Conservation (phyloP, 2,888 invertebrate genomes). For the Drosophila pseudotakahashii region DNA sequence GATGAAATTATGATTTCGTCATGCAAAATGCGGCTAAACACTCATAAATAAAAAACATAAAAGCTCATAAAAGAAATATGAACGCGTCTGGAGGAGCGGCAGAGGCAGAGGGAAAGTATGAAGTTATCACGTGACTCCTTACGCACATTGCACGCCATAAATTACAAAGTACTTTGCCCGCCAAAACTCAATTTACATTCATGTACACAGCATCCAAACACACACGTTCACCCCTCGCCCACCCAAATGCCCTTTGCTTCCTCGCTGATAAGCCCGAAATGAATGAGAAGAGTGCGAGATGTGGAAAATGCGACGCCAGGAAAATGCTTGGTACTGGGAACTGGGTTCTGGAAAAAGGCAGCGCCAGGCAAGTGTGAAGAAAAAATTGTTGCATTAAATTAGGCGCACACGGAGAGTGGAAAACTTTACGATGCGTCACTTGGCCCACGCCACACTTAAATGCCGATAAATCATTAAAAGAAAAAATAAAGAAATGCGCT, state of each 20-base stretch:
- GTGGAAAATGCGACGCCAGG: conserved; percentile 26
- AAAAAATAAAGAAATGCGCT: conserved; percentile 26
- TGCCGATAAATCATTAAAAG: conserved; percentile 77
- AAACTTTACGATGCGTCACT: conserved; percentile 70
- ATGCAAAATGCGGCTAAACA: conserved; percentile 73
- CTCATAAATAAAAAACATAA: conserved; percentile 67
- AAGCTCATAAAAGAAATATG: conserved; percentile 57
- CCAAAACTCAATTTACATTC: conserved; percentile 52
- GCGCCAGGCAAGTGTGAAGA: conserved; percentile 43
- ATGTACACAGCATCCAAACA: conserved; percentile 31
- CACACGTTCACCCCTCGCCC: conserved; percentile 4
- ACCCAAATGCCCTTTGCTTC: conserved; percentile 33
- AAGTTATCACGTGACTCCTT: conserved; percentile 78
- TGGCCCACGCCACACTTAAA: conserved; percentile 63
- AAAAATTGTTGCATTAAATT: conserved; percentile 77
- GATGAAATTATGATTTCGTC: conserved; percentile 76
- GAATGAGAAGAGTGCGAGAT: conserved; percentile 40
- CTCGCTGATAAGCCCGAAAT: conserved; percentile 59
- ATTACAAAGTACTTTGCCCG: conserved; percentile 78
- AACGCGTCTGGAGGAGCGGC: conserved; percentile 16
- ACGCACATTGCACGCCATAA: conserved; percentile 78
- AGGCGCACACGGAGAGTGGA: conserved; percentile 55
- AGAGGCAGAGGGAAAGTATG: conserved; percentile 50
- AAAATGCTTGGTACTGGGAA: conserved; percentile 7
- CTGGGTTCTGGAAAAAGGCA: too few relatives aligned